Evolutionary conservation across 2,888 invertebrate genomes (phyloP).

Genomic region (Pollenia labialis): DNA sequence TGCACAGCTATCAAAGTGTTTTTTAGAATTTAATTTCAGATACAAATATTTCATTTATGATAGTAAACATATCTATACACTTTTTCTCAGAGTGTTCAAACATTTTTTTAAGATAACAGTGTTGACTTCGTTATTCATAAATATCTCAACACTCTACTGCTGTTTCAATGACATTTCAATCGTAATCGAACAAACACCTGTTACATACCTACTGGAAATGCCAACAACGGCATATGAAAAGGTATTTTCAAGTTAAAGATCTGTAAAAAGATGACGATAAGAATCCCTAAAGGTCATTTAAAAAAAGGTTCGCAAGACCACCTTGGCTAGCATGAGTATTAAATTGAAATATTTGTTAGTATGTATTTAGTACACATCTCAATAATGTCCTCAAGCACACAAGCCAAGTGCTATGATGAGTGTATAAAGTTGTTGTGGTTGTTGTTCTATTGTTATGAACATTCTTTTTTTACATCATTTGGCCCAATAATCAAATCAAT

Average conservation of each 20-base stretch:
- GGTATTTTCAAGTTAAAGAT: slow-evolving; percentile 3
- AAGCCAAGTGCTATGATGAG: neutral
- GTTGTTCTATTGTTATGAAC: neutral
- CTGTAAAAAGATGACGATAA: neutral
- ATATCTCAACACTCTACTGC: too few species aligned
- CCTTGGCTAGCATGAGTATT: slow-evolving; percentile 17
- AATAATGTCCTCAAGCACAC: slow-evolving; percentile 43
- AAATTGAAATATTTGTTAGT: slow-evolving; percentile 1
- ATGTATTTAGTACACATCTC: neutral
- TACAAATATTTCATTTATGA: too few species aligned
- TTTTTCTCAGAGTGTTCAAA: too few species aligned
- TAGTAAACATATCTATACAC: too few species aligned
- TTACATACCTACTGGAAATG: neutral
- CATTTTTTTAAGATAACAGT: too few species aligned
- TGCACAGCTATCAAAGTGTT: too few species aligned
- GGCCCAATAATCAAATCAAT: slow-evolving; percentile 49
- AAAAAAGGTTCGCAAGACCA: slow-evolving; percentile 40
- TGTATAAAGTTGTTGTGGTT: slow-evolving; percentile 13
- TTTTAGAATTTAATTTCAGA: too few species aligned
- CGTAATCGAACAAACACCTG: slow-evolving; percentile 26
- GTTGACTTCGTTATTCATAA: too few species aligned
- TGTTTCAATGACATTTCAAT: neutral
- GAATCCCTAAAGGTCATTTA: neutral
- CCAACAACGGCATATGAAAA: neutral
- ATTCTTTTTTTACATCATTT: slow-evolving; percentile 51